These are phyloP conservation scores for Columba guinea DNA, from an alignment of 2,797 vertebrate species.

Conservation along the genomic window DNA sequence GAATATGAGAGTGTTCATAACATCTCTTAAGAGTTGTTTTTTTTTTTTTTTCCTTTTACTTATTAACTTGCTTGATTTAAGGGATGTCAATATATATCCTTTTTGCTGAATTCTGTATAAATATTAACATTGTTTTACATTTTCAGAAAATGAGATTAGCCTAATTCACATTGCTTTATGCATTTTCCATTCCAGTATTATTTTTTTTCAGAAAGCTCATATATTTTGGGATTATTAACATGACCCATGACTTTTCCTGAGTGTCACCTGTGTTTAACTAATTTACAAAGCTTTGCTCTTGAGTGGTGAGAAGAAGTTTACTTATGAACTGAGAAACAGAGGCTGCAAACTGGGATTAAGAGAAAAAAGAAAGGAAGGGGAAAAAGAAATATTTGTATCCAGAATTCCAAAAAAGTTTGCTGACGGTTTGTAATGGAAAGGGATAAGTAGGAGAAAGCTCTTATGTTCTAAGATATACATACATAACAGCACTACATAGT, in stretches of 20 bases:
- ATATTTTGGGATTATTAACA: neutral
- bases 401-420: neutral
- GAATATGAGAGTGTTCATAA: neutral
- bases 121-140: neutral
- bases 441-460: neutral
- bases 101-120: neutral
- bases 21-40: neutral
- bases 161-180: neutral
- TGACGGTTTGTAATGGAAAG: neutral
- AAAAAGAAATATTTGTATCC: neutral
- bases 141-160: neutral
- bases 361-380: neutral
- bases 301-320: neutral
- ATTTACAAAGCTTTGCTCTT: neutral
- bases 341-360: neutral
- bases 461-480: neutral
- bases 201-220: neutral
- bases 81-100: neutral
- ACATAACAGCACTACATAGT: neutral
- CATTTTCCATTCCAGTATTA: neutral
- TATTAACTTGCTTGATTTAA: neutral
- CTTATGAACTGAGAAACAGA: neutral
- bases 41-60: too few species aligned
- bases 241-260: neutral
- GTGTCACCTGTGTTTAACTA: neutral